Conservation (phyloP, 1,140 invertebrate genomes). For the Atta texana region DNA sequence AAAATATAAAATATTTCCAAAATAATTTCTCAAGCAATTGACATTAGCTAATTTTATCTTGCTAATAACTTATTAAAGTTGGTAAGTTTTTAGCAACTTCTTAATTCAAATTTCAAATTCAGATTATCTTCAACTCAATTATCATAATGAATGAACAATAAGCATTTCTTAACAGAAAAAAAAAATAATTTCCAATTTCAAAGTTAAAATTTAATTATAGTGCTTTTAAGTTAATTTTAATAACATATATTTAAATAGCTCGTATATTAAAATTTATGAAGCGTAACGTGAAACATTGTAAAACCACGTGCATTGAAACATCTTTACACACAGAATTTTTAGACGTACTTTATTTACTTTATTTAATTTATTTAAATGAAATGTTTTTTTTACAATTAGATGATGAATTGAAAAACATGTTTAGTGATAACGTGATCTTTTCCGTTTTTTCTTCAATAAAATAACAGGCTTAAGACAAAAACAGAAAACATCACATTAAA, state of each 20-base stretch:
- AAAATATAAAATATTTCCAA: slow-evolving; percentile 1
- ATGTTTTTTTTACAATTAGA: not conserved
- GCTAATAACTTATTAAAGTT: slow-evolving; percentile 1
- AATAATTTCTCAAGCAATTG: slow-evolving; percentile 6
- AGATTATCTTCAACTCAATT: slow-evolving; percentile 13
- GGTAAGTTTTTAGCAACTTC: slow-evolving; percentile 19
- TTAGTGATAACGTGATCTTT: not conserved
- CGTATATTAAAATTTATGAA: not conserved
- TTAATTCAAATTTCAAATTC: not conserved
- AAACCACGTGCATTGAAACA: not conserved
- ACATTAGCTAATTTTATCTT: not conserved
- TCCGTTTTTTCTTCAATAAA: slow-evolving; percentile 15
- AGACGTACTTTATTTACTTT: not conserved
- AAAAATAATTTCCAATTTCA: not conserved
- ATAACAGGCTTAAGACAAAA: slow-evolving; percentile 43
- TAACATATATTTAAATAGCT: not conserved
- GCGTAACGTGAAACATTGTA: not conserved
- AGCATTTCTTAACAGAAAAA: slow-evolving; percentile 26
- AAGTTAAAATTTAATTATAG: slow-evolving; percentile 1
- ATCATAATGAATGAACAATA: slow-evolving; percentile 9
- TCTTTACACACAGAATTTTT: not conserved
- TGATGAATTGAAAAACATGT: not conserved
- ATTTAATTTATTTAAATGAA: not conserved
- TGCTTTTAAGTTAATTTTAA: slow-evolving; percentile 7
- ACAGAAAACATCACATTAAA: slow-evolving; percentile 33